Conservation (phyloP, 2,797 vertebrate genomes). For the Mustela erminea region DNA sequence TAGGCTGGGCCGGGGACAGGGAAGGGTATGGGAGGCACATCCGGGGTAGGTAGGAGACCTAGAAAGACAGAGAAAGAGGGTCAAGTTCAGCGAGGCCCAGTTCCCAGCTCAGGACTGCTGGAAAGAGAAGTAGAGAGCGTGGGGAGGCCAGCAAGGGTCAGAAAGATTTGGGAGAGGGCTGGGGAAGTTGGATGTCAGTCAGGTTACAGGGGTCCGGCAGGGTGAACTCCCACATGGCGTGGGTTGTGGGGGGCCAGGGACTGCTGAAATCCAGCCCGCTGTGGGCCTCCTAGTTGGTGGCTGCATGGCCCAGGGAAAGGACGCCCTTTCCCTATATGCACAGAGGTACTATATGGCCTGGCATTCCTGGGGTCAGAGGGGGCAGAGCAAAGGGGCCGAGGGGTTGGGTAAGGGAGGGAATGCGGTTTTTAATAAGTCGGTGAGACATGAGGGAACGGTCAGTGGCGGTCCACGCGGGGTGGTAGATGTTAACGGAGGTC, state of each 20-base stretch:
- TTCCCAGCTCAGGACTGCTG: not conserved
- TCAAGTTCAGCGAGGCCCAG: not conserved
- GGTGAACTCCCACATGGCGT: not conserved
- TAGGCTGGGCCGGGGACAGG: constrained; percentile 92
- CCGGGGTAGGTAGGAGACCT: constrained; percentile 94
- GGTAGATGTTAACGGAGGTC: not conserved
- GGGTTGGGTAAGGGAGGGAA: not conserved
- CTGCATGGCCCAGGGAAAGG: too few species aligned
- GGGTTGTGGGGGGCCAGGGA: rapidly evolving
- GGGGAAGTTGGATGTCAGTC: not conserved
- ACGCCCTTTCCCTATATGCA: not conserved
- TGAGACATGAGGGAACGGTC: not conserved
- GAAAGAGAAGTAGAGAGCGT: rapidly evolving
- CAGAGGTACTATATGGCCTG: rapidly evolving
- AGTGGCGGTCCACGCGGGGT: not conserved
- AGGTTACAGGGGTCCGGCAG: not conserved
- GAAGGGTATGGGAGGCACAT: constrained; percentile 91
- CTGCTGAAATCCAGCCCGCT: not conserved
- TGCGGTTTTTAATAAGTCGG: not conserved
- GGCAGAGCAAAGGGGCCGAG: not conserved
- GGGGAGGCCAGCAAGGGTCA: not conserved
- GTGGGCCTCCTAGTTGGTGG: not conserved
- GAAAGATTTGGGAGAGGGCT: not conserved
- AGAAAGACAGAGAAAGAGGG: not conserved
- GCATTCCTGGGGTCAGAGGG: not conserved